Conservation (phyloP, 2,888 invertebrate species). For the Stenichneumon culpator region DNA sequence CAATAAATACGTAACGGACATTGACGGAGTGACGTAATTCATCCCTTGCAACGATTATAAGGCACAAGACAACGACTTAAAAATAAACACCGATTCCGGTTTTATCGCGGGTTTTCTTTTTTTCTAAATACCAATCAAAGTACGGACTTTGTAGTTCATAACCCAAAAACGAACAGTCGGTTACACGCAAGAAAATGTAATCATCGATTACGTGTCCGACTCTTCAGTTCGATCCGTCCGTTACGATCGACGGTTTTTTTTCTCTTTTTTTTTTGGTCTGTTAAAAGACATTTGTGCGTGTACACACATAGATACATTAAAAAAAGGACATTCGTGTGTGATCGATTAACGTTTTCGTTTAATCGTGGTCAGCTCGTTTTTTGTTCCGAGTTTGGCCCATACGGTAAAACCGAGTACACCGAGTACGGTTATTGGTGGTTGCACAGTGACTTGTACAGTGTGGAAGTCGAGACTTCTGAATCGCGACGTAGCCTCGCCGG, state of each 20-base stretch:
- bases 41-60: neutral
- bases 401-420: constrained; percentile 79
- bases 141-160: neutral
- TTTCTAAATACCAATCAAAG: constrained; percentile 3
- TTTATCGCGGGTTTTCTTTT: constrained; percentile 34
- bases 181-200: constrained; percentile 23
- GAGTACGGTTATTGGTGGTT: constrained; percentile 54
- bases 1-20: neutral
- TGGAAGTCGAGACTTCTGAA: constrained; percentile 82
- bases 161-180: constrained; percentile 8
- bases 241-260: constrained; percentile 42
- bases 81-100: constrained; percentile 42
- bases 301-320: neutral
- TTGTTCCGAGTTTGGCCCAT: constrained; percentile 11
- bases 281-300: constrained; percentile 46
- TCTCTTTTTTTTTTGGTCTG: constrained; percentile 10
- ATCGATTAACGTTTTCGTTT: constrained; percentile 38
- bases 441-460: constrained; percentile 72
- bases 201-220: constrained; percentile 13
- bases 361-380: constrained; percentile 33
- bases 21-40: constrained; percentile 3
- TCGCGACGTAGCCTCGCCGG: constrained; percentile 48
- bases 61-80: neutral
- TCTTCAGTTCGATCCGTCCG: constrained; percentile 23
- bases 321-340: constrained; percentile 42